These are phyloP conservation scores for Ptilodon capucinus DNA, from an alignment of 2,888 invertebrate species.

Conservation along the genomic window DNA sequence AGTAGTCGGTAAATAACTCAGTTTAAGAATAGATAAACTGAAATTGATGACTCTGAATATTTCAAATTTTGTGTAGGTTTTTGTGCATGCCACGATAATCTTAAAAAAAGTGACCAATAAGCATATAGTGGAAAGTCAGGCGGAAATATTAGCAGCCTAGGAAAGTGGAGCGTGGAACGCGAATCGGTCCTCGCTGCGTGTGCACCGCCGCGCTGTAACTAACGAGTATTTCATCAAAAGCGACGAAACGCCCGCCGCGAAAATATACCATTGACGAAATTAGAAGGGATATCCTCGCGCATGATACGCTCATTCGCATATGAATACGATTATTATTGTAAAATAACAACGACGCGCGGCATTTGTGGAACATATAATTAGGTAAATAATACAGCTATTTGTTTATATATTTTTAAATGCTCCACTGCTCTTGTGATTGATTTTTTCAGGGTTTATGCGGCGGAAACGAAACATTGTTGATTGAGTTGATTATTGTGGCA, in stretches of 20 bases:
- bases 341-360: slow-evolving; percentile 6
- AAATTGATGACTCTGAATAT: not conserved
- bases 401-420: not conserved
- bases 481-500: too few species aligned
- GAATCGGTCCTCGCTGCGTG: slow-evolving; percentile 1
- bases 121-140: slow-evolving; percentile 8
- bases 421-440: not conserved
- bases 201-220: slow-evolving; percentile 1
- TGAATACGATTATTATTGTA: slow-evolving; percentile 21
- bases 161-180: slow-evolving; percentile 8
- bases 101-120: slow-evolving; percentile 1
- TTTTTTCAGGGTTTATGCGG: too few species aligned
- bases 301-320: slow-evolving; percentile 15
- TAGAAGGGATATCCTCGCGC: slow-evolving; percentile 30
- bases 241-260: slow-evolving; percentile 32
- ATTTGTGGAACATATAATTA: not conserved
- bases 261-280: slow-evolving; percentile 35
- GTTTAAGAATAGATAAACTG: too few species aligned
- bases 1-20: too few species aligned
- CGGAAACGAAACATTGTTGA: too few species aligned
- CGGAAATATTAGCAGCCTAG: slow-evolving; percentile 2
- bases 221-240: slow-evolving; percentile 35
- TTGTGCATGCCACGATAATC: slow-evolving; percentile 8
- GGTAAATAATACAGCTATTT: not conserved
- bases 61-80: not conserved